phyloP scores from a whole-genome alignment of 2,113 vertebrate species.

The Eira barbara region DNA sequence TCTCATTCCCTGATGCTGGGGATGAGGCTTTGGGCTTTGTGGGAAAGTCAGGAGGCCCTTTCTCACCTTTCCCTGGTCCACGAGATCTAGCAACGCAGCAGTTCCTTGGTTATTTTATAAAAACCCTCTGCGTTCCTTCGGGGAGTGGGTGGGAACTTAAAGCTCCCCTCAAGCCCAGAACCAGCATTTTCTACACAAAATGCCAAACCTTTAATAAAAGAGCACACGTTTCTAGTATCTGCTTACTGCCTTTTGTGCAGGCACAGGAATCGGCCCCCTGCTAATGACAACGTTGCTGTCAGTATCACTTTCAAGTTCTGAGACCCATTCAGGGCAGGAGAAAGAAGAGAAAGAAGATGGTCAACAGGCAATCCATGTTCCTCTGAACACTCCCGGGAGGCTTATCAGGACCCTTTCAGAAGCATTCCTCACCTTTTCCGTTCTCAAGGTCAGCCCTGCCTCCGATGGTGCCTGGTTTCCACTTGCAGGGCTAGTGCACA shows the following conservation, averaged over 20 bases:
- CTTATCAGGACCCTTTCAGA: conserved; percentile 92
- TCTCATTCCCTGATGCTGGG: not conserved
- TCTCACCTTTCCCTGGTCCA: not conserved
- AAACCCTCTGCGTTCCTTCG: conserved; percentile 37
- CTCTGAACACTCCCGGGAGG: conserved; percentile 89
- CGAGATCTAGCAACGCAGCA: not conserved
- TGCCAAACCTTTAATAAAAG: conserved; percentile 59
- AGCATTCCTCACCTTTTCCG: conserved; percentile 84
- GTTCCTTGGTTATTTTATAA: conserved; percentile 25
- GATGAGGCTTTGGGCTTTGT: not conserved
- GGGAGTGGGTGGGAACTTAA: conserved; percentile 30
- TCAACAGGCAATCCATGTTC: conserved; percentile 86
- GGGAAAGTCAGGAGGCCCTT: not conserved
- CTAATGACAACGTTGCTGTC: conserved; percentile 80
- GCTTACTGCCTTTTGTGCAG: conserved; percentile 66
- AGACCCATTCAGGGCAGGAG: conserved; percentile 84
- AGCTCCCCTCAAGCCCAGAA: conserved; percentile 52
- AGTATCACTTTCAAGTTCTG: conserved; percentile 84
- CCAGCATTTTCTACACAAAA: conserved; percentile 57
- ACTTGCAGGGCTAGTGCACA: conserved; percentile 85
- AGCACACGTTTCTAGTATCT: not conserved
- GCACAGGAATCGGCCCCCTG: conserved; percentile 66
- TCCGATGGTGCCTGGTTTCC: conserved; percentile 84
- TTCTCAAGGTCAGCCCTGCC: conserved; percentile 90
- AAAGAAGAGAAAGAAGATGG: conserved; percentile 80